Evolutionary conservation across 2,113 vertebrate species (phyloP).

Genomic region (Synodontis membranacea): DNA sequence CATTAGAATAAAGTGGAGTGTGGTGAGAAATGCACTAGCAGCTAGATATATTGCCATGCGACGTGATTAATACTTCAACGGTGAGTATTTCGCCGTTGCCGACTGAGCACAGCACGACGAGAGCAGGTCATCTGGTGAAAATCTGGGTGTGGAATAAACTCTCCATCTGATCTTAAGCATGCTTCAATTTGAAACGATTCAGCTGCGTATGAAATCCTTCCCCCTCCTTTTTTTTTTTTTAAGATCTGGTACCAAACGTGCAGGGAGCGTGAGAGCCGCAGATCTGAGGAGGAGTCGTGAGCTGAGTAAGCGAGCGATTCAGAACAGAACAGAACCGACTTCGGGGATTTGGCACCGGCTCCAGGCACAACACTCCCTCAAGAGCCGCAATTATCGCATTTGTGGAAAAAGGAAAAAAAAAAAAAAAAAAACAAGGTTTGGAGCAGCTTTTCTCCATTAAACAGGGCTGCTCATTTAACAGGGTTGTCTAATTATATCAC

Average conservation of each 20-base stretch:
- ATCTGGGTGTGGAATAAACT: slow-evolving; percentile 4
- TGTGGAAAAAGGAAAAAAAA: too few relatives aligned
- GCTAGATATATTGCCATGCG: neutral
- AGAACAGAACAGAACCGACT: neutral
- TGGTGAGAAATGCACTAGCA: neutral
- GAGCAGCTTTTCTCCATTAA: slow-evolving; percentile 7
- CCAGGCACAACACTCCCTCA: slow-evolving; percentile 22
- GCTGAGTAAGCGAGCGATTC: slow-evolving; percentile 1
- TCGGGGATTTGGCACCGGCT: neutral
- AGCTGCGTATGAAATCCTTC: neutral
- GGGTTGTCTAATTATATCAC: slow-evolving; percentile 8
- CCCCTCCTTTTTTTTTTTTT: neutral
- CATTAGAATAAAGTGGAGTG: neutral
- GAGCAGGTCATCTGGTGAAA: slow-evolving; percentile 14
- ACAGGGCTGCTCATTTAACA: slow-evolving; percentile 29
- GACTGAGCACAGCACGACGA: neutral
- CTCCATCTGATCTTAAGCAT: neutral
- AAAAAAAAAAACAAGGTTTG: slow-evolving; percentile 13
- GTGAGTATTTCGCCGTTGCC: neutral
- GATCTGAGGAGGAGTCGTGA: neutral
- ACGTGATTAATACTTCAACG: slow-evolving; percentile 11
- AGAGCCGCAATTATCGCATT: slow-evolving; percentile 37
- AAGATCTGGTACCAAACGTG: neutral
- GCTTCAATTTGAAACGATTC: neutral
- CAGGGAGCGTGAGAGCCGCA: neutral